Evolutionary conservation across 2,888 invertebrate genomes (phyloP), one percentile per base, ranked within the genome.

Genomic region (Aleiodes alternator): DNA sequence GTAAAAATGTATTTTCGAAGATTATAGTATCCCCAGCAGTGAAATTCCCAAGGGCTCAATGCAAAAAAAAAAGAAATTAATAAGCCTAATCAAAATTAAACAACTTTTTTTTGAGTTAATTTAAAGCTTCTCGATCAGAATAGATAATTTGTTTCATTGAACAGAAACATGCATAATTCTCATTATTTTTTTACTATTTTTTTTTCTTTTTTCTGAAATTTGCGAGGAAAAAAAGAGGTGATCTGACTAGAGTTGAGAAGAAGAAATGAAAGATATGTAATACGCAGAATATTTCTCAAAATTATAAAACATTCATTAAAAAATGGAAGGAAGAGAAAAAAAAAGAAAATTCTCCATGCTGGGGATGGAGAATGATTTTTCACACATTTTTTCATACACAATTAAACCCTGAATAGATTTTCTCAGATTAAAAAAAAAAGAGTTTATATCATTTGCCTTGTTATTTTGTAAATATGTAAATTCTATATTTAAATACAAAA

Each of bases 401-500:
- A 11, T 23, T 48, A 16, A 64, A 16, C 14, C 43, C 16, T 16
- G 48, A 64, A 43, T 64, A 11, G 16, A 64, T 64, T 43, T 34
- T 7, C 43, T 64, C 16, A 12, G 8, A 64, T 64, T 2, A 34
- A n/a, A 64, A 64, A 61, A 29, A 11, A 29, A 8, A 8, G 2
- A 23, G 23, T 23, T 61, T 14, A 61, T 16, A 14, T 59, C 16
- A 31, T 34, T 59, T 34, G n/a, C 16, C n/a, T 43, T 43, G 14
- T 43, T 43, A 38, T n/a, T n/a, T n/a, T 61, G 61, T 61, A 43
- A 61, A 43, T 38, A 61, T 64, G 48, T 23, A 43, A 71, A 71
- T 64, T 61, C 68, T 73, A 76, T 48, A 50, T 69, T 23, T 69
- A 69, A 77, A 75, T 79, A 75, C 56, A 77, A 78, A 77, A 78